Percentiles rank a stretch among this genome's conserved stretches.
Evolutionary conservation across 2,888 invertebrate species (phyloP).

Genomic region (Caenorhabditis doughertyi): DNA sequence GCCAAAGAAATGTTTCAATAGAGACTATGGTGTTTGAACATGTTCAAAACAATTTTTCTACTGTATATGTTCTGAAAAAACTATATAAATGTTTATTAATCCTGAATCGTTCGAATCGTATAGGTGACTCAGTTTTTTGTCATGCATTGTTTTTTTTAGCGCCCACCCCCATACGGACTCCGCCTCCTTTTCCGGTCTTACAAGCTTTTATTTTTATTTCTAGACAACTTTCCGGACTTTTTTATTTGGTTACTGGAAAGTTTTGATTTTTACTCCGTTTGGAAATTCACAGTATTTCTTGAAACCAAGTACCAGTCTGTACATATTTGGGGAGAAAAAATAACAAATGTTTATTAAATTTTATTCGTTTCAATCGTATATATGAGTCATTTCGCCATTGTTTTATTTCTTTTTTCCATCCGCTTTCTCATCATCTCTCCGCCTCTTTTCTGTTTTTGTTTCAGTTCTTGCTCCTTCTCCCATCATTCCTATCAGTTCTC

Average conservation of each 20-base stretch:
- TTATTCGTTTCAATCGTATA: constrained; percentile 39
- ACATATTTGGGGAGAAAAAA: constrained; percentile 8
- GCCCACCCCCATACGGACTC: background rate
- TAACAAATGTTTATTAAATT: constrained; percentile 54
- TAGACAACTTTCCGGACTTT: background rate
- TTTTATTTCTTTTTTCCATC: constrained; percentile 32
- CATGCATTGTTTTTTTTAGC: constrained; percentile 15
- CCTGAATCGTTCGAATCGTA: constrained; percentile 44
- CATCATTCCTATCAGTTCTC: background rate
- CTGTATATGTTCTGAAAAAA: constrained; percentile 17
- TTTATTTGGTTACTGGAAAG: too few species aligned
- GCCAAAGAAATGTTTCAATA: constrained; percentile 15
- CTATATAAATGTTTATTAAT: constrained; percentile 49
- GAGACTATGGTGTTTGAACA: constrained; percentile 8
- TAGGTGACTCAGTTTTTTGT: constrained; percentile 35
- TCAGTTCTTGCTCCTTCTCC: constrained; percentile 17
- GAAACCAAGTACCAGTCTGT: too few species aligned
- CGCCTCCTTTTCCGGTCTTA: background rate
- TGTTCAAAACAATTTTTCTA: constrained; percentile 10
- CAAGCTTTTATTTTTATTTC: too few species aligned
- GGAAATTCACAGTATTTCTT: background rate
- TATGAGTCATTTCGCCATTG: constrained; percentile 45
- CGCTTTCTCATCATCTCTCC: constrained; percentile 11
- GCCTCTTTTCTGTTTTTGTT: constrained; percentile 16
- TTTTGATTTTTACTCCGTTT: too few species aligned